Evolutionary conservation across 2,797 vertebrate species (phyloP).

Genomic region (Natrix natrix): DNA sequence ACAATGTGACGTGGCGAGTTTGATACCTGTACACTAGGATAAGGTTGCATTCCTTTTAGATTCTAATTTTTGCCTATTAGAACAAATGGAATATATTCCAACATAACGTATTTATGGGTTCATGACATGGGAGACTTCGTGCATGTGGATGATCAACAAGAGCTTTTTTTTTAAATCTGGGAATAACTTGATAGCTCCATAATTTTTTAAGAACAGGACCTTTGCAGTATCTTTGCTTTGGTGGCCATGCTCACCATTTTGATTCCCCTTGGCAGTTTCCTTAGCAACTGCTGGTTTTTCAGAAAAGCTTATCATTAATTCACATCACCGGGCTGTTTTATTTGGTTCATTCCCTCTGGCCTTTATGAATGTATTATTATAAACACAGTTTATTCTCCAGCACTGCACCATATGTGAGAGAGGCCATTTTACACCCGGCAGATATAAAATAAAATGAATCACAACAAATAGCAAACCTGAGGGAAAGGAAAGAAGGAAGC

Average conservation of each 20-base stretch:
- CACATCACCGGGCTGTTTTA: background rate
- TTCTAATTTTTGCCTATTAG: background rate
- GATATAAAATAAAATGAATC: background rate
- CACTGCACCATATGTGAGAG: background rate
- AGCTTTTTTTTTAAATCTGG: background rate
- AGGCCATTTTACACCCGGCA: background rate
- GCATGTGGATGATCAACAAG: background rate
- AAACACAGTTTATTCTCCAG: background rate
- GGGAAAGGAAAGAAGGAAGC: background rate
- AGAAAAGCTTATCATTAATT: constrained; percentile 42
- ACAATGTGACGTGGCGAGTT: too few relatives aligned
- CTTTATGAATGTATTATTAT: background rate
- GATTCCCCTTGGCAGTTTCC: background rate
- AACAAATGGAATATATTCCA: background rate
- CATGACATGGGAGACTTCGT: background rate
- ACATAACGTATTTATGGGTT: background rate
- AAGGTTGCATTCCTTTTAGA: background rate
- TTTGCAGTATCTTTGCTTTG: background rate
- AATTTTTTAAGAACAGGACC: background rate
- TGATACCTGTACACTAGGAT: background rate
- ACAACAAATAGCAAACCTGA: background rate
- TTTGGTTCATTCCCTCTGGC: background rate
- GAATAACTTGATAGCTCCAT: background rate
- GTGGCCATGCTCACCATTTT: background rate
- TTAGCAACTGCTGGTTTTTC: constrained; percentile 18